Evolutionary conservation across 2,797 vertebrate species (phyloP).

Genomic region (Phoeniculus purpureus): DNA sequence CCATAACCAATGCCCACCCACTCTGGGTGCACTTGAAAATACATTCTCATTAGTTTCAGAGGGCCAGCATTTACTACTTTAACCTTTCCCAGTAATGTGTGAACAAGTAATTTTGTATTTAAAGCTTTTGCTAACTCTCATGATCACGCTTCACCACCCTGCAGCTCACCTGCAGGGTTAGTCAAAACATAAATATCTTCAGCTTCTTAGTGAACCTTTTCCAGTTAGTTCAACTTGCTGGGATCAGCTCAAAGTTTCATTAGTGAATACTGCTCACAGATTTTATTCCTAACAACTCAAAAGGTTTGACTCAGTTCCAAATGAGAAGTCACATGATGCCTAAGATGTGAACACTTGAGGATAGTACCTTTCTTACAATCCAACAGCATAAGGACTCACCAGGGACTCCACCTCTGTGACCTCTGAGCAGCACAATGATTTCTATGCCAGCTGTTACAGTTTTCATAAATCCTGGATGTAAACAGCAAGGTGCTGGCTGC

Average conservation of each 20-base stretch:
- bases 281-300: not conserved
- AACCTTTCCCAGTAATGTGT: not conserved
- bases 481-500: not conserved
- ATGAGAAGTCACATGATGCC: not conserved
- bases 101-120: not conserved
- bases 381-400: not conserved
- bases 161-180: not conserved
- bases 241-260: not conserved
- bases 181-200: not conserved
- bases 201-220: not conserved
- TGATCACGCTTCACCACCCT: not conserved
- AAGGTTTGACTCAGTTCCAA: not conserved
- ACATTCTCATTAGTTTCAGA: not conserved
- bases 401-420: not conserved
- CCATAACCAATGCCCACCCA: not conserved
- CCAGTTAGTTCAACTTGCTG: not conserved
- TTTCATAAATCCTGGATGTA: not conserved
- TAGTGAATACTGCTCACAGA: not conserved
- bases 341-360: not conserved
- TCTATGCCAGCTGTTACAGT: not conserved
- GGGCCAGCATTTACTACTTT: not conserved
- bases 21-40: not conserved
- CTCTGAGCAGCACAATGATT: rapidly evolving
- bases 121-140: not conserved
- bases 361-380: rapidly evolving